Evolutionary conservation across 2,888 invertebrate genomes (phyloP).

Genomic region (Augochlorella aurata): DNA sequence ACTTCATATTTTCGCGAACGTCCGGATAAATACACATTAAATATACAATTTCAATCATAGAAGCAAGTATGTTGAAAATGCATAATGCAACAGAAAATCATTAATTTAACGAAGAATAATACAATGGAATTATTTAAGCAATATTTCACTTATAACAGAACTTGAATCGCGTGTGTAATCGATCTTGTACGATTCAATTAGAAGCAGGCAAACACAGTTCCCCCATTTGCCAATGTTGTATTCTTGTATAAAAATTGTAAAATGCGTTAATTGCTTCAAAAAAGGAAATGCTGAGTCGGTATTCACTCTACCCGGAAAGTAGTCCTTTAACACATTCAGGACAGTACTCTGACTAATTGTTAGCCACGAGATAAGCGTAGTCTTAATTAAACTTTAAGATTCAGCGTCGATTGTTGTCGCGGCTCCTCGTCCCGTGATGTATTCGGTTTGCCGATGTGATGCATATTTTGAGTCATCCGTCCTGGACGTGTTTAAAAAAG

Average conservation of each 20-base stretch:
- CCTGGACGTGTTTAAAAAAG: constrained; percentile 1
- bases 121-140: constrained; percentile 65
- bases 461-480: not conserved
- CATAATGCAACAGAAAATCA: constrained; percentile 56
- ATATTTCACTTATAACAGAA: constrained; percentile 46
- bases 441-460: not conserved
- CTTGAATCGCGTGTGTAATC: constrained; percentile 56
- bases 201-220: constrained; percentile 57
- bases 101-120: constrained; percentile 66
- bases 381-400: not conserved
- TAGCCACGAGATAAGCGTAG: not conserved
- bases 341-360: not conserved
- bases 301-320: constrained; percentile 23
- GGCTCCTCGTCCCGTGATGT: not conserved
- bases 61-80: constrained; percentile 65
- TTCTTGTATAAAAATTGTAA: constrained; percentile 61
- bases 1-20: constrained; percentile 66
- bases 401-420: not conserved
- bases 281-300: constrained; percentile 58
- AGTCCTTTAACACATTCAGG: not conserved
- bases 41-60: constrained; percentile 69
- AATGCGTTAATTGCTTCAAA: constrained; percentile 48
- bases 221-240: constrained; percentile 57
- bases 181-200: constrained; percentile 50
- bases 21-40: constrained; percentile 65